Base-by-base conservation (phyloP, 1,140 invertebrate species). In the Lethrus apterus region DNA sequence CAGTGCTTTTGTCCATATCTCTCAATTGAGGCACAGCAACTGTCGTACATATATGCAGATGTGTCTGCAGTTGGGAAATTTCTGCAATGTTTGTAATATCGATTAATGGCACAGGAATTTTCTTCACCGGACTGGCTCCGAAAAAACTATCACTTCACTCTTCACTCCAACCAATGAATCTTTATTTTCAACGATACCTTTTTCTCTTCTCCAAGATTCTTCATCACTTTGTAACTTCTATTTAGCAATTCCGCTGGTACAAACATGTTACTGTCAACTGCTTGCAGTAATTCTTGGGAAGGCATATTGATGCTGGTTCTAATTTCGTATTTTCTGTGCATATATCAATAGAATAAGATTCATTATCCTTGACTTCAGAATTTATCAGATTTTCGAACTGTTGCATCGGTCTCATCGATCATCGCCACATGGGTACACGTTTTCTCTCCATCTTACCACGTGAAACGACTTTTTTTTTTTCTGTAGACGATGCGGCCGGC, bases 191-290 rank as follows among this genome's bases (percentile, higher is more conserved):
- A 19, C 0, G n/a, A n/a, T 17, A 26, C 13, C 7, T 11, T 2
- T n/a, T 40, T 4, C 14, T 13, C 29, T 35, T 20, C 5, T 14
- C 45, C 45, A 46, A 18, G 36, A 46, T 10, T 23, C 13, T 24
- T 46, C 45, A 11, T 46, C 23, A 14, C 21, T 20, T 10, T 15
- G 7, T 15, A 46, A 4, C 21, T n/a, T n/a, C n/a, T 26, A 3
- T 11, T 17, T 17, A 35, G 23, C 23, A 46, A 46, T 24, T 46
- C 45, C 5, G 32, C 45, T 23, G 34, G 23, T 24, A 20, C 18
- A 46, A 46, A 46, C n/a, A 35, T 26, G 18, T 34, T 15, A 17
- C 34, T 35, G 14, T 40, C 34, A 5, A 46, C 18, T 4, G 19
- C 17, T 19, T 9, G 23, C 8, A 23, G 9, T 9, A 24, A 1